Evolutionary conservation across 1,140 invertebrate species (phyloP), one percentile per base, ranked within the genome.

Genomic region (Dreissena polymorpha): DNA sequence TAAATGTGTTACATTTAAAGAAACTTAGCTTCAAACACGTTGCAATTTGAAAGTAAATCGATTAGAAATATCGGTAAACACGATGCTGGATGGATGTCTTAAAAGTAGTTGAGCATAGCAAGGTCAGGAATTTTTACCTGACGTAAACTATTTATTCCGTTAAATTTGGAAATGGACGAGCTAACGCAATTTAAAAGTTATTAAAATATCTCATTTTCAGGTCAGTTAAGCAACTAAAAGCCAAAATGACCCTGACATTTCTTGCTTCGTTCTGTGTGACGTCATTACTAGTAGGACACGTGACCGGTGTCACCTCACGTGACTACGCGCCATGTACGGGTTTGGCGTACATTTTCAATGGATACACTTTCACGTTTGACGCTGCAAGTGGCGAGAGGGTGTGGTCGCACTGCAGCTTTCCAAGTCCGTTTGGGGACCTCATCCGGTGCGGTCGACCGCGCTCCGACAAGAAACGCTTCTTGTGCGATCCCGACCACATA

Each of bases 401-500:
- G 21, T 85, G 84, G 84, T 75, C 77, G 10, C 72, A 75, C 23
- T 85, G 84, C 39, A 25, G 64, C 16, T 85, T 85, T 60, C 84
- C 84, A 1, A 75, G 75, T 39, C 77, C 84, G 23, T 21, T 50
- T 10, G 14, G 18, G 71, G 78, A 85, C 60, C 84, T 81, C 64
- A 29, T 27, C 14, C 50, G 39, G 10, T 85, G 84, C 57, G 78
- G 78, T 18, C 49, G 78, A 23, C 51, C 77, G n/a, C 23, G 81
- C 21, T 75, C 29, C 23, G 60, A 75, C 49, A 68, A 60, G 49
- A 10, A 55, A 18, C 49, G 55, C 29, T 82, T 60, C 60, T 29
- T 85, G 55, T 85, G 84, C 71, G 84, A 85, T n/a, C 84, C 84
- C 25, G 84, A 85, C 51, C 49, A 65, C 14, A 23, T 85, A 10